A percentile compares a stretch with the other conserved stretches of the same genome.
Evolutionary conservation across 1,140 invertebrate genomes (phyloP).

Genomic region (Chionoecetes opilio): DNA sequence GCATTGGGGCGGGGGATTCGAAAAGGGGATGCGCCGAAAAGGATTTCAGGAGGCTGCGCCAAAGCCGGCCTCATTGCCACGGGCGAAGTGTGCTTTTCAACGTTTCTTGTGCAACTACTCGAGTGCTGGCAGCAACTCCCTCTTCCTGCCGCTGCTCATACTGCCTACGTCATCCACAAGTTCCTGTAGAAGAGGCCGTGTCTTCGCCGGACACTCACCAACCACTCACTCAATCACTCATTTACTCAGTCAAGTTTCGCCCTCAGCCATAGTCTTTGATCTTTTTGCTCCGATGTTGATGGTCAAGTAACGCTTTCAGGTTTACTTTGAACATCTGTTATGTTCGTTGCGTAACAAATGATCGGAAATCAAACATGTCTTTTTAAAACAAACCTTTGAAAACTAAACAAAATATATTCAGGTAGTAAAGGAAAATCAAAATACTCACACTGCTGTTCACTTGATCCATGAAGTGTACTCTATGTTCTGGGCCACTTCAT

Average conservation of each 20-base stretch:
- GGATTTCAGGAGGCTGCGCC: conserved; percentile 43
- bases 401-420: not conserved
- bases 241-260: not conserved
- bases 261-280: not conserved
- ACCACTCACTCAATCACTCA: not conserved
- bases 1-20: conserved; percentile 47
- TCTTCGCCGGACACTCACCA: conserved; percentile 2
- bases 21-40: conserved; percentile 68
- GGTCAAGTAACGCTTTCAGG: not conserved
- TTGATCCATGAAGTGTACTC: not conserved
- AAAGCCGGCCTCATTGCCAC: conserved; percentile 35
- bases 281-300: not conserved
- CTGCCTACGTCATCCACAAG: conserved; percentile 63
- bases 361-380: not conserved
- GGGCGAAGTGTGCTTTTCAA: conserved; percentile 63
- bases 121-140: not conserved
- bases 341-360: not conserved
- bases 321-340: not conserved
- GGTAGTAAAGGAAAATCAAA: not conserved
- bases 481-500: not conserved
- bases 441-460: not conserved
- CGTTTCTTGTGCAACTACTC: conserved; percentile 58
- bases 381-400: not conserved
- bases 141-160: conserved; percentile 59
- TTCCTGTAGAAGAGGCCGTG: conserved; percentile 69